Evolutionary conservation across 2,888 invertebrate species (phyloP).

Genomic region (Rhogogaster chlorosoma): DNA sequence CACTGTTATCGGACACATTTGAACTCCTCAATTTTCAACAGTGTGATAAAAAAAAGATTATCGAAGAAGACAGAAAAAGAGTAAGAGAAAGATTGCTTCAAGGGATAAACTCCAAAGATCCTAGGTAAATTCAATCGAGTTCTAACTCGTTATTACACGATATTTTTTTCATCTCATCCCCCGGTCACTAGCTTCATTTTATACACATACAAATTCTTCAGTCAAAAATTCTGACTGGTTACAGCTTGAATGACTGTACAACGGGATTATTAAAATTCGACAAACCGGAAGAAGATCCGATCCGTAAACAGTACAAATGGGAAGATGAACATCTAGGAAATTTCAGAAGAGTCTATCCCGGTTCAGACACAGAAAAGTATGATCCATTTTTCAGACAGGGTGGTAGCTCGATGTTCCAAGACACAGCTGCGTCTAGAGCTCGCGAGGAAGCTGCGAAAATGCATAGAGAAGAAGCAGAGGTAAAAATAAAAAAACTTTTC

Average conservation of each 20-base stretch:
- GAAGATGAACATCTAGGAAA: slow-evolving; percentile 89
- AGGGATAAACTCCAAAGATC: slow-evolving; percentile 77
- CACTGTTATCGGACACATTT: slow-evolving; percentile 88
- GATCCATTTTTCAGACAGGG: slow-evolving; percentile 88
- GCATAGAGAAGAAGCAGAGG: slow-evolving; percentile 85
- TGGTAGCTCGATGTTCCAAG: slow-evolving; percentile 86
- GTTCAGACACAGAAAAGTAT: slow-evolving; percentile 82
- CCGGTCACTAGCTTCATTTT: background rate
- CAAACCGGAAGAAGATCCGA: slow-evolving; percentile 64
- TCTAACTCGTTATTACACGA: background rate
- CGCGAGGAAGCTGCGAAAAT: slow-evolving; percentile 87
- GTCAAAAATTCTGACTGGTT: background rate
- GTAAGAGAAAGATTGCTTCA: slow-evolving; percentile 86
- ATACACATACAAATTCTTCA: background rate
- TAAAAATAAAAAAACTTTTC: slow-evolving; percentile 69
- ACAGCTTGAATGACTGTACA: slow-evolving; percentile 57
- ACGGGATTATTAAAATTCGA: slow-evolving; percentile 58
- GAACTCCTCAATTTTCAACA: slow-evolving; percentile 88
- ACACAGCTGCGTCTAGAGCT: slow-evolving; percentile 88
- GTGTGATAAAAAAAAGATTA: slow-evolving; percentile 86
- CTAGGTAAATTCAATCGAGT: slow-evolving; percentile 61
- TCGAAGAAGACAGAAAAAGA: slow-evolving; percentile 87
- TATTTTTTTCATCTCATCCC: background rate
- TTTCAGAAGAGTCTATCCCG: slow-evolving; percentile 87
- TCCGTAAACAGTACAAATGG: slow-evolving; percentile 83